These are phyloP conservation scores for Eolophus roseicapilla DNA, from an alignment of 2,113 vertebrate species.

Conservation along the genomic window DNA sequence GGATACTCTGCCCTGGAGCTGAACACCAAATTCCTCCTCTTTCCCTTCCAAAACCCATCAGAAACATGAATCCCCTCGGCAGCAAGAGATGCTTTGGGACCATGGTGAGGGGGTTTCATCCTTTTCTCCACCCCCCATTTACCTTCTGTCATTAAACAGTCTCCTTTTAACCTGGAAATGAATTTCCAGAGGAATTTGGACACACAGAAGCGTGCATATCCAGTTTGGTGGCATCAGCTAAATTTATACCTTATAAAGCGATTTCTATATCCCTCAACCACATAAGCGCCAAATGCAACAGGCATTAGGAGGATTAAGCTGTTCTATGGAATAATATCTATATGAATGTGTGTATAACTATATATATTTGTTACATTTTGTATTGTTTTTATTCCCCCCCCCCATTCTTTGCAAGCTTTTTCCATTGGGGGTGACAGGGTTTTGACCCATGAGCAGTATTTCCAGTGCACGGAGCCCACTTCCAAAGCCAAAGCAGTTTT, in stretches of 20 bases:
- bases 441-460: not conserved
- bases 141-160: conserved; percentile 32
- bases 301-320: not conserved
- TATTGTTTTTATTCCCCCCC: accelerated
- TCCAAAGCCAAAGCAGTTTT: not conserved
- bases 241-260: not conserved
- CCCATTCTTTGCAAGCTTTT: not conserved
- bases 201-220: not conserved
- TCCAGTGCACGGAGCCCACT: not conserved
- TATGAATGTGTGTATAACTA: not conserved
- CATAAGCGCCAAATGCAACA: not conserved
- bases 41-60: not conserved
- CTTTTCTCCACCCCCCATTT: not conserved
- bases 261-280: not conserved
- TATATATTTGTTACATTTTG: accelerated
- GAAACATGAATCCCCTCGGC: not conserved
- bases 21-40: not conserved
- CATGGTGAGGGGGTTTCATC: not conserved
- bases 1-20: not conserved
- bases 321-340: not conserved
- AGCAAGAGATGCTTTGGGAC: not conserved
- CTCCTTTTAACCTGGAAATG: conserved; percentile 67
- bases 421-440: too few relatives aligned
- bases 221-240: conserved; percentile 23
- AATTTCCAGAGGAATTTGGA: conserved; percentile 55